Base-by-base conservation (phyloP, 1,140 invertebrate species). In the Phortica variegata region DNA sequence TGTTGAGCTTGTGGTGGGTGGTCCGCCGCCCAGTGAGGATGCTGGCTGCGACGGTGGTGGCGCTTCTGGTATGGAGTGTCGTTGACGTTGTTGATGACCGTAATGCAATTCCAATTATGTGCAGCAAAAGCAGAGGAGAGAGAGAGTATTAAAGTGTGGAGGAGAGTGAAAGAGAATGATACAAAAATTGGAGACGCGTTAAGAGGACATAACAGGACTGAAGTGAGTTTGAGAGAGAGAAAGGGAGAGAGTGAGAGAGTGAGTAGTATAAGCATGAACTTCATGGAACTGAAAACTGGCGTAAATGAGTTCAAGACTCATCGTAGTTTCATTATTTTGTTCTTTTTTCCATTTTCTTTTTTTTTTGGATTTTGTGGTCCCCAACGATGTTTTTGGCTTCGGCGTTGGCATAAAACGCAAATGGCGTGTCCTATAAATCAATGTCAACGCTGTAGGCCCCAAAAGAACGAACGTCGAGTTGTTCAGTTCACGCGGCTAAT, bases 11-110 rank as follows among this genome's bases (percentile, higher is more conserved):
- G 65, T 73, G 26, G 73, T 76, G 8, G 73, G 72, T 21, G 73
- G 73, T 49, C 70, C 70, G n/a, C 73, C 73, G 29, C 73, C 81
- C 71, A 59, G 78, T 66, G 44, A 82, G 68, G 49, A 82, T 61
- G 48, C 81, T 69, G 61, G 82, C 77, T 53, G 81, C 65, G 62
- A 73, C 18, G 73, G 70, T 19, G 73, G 71, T 13, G 73, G 71
- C 10, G 71, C 73, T 47, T 75, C 69, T 73, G 58, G 17, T 44
- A 37, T 39, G 19, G 17, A 77, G 75, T 39, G 42, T 49, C 17
- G 48, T 39, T 32, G 38, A 38, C 32, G 52, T 55, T 54, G 47
- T 48, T 50, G 46, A 53, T 36, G 56, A 29, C 17, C 36, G 43
- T 44, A 56, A 60, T 52, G 46, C 54, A 65, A 55, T 73, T 74